Evolutionary conservation across 2,113 vertebrate species (phyloP).

Genomic region (Zapus hudsonius): DNA sequence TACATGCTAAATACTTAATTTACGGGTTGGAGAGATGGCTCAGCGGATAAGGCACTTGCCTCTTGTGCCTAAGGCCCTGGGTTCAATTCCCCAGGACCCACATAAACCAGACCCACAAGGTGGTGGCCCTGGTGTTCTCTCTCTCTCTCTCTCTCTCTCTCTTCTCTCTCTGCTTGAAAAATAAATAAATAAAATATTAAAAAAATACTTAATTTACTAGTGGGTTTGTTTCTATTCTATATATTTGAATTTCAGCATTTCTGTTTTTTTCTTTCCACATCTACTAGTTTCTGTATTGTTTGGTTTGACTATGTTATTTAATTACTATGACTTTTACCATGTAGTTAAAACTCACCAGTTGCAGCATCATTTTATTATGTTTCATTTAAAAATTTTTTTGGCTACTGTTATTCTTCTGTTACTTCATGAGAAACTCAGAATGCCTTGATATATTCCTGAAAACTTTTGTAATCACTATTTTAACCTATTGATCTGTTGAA

Average conservation of each 20-base stretch:
- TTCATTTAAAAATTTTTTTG: constrained; percentile 46
- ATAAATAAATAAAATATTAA: too few relatives aligned
- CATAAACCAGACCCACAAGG: too few relatives aligned
- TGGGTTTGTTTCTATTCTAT: constrained; percentile 61
- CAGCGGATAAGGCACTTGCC: too few relatives aligned
- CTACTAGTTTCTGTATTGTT: constrained; percentile 45
- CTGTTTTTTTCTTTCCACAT: constrained; percentile 56
- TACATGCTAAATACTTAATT: constrained; percentile 77
- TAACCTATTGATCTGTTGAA: not conserved
- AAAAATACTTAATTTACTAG: constrained; percentile 77
- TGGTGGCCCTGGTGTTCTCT: too few relatives aligned
- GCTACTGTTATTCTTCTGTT: not conserved
- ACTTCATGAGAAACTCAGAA: constrained; percentile 6
- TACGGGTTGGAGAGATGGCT: too few relatives aligned
- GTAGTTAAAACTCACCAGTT: not conserved
- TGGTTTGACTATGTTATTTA: constrained; percentile 35
- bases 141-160: too few relatives aligned
- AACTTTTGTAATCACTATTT: not conserved
- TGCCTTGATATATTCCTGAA: not conserved
- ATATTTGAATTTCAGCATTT: constrained; percentile 60
- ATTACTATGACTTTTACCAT: constrained; percentile 5
- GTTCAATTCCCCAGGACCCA: too few relatives aligned
- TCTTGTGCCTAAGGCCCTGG: too few relatives aligned
- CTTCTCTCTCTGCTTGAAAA: too few relatives aligned
- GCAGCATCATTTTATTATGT: constrained; percentile 47